Conservation (phyloP, 2,888 invertebrate species). For the Neoaliturus tenellus region DNA sequence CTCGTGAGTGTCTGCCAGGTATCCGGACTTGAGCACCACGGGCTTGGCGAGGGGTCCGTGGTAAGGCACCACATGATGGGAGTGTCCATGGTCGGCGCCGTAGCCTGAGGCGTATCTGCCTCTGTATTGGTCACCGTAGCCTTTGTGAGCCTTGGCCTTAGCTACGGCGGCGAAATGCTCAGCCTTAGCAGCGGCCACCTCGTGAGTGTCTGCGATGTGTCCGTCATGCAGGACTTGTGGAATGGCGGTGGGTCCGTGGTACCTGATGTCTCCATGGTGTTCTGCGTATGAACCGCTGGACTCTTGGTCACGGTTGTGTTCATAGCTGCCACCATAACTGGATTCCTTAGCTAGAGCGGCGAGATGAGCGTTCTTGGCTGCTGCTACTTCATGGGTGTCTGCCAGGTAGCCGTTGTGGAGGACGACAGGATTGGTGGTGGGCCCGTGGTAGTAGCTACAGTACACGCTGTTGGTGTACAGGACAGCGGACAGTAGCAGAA, state of each 20-base stretch:
- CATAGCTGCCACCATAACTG: background rate
- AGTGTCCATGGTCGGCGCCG: too few species aligned
- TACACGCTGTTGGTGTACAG: conserved; percentile 21
- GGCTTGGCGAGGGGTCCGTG: too few species aligned
- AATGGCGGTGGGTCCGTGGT: conserved; percentile 40
- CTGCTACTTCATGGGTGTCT: conserved; percentile 49
- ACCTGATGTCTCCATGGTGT: conserved; percentile 25
- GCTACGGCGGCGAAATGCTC: conserved; percentile 45
- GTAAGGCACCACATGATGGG: too few species aligned
- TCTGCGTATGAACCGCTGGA: conserved; percentile 23
- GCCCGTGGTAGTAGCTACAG: conserved; percentile 28
- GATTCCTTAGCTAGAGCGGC: conserved; percentile 2
- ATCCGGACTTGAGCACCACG: too few species aligned
- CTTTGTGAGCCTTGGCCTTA: conserved; percentile 36
- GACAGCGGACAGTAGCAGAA: too few species aligned
- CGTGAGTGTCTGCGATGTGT: conserved; percentile 48
- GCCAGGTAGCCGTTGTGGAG: conserved; percentile 46
- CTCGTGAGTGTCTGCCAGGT: too few species aligned
- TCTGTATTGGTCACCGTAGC: conserved; percentile 35
- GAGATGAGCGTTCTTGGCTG: conserved; percentile 44
- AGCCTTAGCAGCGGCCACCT: conserved; percentile 46
- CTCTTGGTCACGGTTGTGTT: background rate
- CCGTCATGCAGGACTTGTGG: conserved; percentile 43
- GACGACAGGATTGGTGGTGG: conserved; percentile 17
- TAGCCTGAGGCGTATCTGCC: too few species aligned